A percentile compares a stretch with the other conserved stretches of the same genome.
These are phyloP conservation scores for Montipora sp. DNA, from an alignment of 64 coral and sea anemone species.

Conservation along the genomic window DNA sequence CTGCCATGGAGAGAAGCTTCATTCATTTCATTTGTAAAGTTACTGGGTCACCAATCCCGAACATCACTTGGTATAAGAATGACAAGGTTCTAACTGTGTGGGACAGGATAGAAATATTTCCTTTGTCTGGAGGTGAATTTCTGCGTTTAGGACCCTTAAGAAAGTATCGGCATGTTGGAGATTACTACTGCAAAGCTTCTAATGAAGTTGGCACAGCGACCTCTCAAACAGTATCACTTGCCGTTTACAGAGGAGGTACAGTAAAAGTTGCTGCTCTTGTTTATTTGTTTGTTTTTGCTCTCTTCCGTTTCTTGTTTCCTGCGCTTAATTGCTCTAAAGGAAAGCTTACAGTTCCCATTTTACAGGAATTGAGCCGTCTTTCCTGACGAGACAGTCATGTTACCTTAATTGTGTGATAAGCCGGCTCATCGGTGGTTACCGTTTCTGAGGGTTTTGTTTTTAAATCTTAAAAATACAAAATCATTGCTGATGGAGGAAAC, in stretches of 20 bases:
- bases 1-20: slow-evolving; percentile 29
- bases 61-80: slow-evolving; percentile 72
- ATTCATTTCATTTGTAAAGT: slow-evolving; percentile 74
- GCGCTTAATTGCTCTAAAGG: no score
- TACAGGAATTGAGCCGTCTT: no score
- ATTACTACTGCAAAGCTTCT: slow-evolving; percentile 66
- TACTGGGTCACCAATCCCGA: slow-evolving; percentile 58
- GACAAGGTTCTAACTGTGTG: background rate
- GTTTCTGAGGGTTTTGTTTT: no score
- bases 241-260: slow-evolving; percentile 59
- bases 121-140: slow-evolving; percentile 50
- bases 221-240: slow-evolving; percentile 28
- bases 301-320: no score
- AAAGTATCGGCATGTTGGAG: slow-evolving; percentile 27
- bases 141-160: slow-evolving; percentile 44
- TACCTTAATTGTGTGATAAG: no score
- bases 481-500: no score
- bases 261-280: no score
- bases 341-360: no score
- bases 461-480: no score
- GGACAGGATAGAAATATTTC: slow-evolving; percentile 9
- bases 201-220: slow-evolving; percentile 59
- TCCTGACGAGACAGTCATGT: no score
- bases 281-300: no score
- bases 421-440: no score